Base-by-base conservation (phyloP, 1,140 invertebrate species). In the Drosophila bocki region DNA sequence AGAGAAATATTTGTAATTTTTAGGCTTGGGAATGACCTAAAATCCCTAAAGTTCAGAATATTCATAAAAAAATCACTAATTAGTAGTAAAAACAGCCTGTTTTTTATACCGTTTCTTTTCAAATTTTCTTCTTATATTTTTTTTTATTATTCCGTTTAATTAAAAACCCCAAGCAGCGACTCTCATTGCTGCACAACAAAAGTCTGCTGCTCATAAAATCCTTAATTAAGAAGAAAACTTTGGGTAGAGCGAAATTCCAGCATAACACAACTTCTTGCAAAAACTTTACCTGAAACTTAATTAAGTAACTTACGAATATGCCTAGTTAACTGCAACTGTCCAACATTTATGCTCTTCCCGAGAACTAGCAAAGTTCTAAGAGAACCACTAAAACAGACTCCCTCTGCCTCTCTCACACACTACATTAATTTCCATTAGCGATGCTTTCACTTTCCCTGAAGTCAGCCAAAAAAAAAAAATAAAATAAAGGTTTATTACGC, bases 381-480 rank as follows among this genome's bases (percentile, higher is more conserved):
- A n/a, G 15, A 17, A 11, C 60, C 5, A 57, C 60, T 57, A 39
- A 15, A 37, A 19, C 9, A 7, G 54, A 22, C 26, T 33, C 22
- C n/a, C 37, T 7, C 19, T 7, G 6, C 7, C 45, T 0, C 2
- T 0, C 9, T 15, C 26, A 15, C 42, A 54, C 29, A 70, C 47
- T n/a, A 68, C 53, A 88, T 86, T 83, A 86, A 83, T 86, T 87
- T 86, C 84, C 83, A 88, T 86, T 86, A 86, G 80, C 57, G 53
- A 51, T 35, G 62, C 62, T 47, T 54, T 62, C 78, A 60, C 67
- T 54, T 54, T 68, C 33, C 29, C 53, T 35, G 7, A 68, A 68
- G 37, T 64, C 58, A 69, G 42, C 22, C 32, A 35, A 56, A 39
- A 22, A 48, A 61, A 56, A 39, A 48, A 61, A 35, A 54, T 22